Evolutionary conservation across 30 jellyfish, hydroid and myxozoan species (phyloP).

Genomic region (Catostylus mosaicus): DNA sequence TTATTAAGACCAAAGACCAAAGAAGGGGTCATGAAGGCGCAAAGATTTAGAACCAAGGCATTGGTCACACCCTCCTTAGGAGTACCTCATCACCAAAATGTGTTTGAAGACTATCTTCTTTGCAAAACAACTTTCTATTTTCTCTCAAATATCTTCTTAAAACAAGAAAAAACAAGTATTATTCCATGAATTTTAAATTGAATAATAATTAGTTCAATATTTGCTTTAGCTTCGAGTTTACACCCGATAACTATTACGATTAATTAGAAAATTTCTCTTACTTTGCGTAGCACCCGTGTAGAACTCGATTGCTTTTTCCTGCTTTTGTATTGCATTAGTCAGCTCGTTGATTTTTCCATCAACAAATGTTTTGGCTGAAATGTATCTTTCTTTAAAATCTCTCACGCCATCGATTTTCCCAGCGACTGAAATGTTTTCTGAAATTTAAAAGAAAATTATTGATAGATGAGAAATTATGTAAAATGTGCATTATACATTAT

Average conservation of each 20-base stretch:
- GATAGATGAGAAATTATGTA: neutral
- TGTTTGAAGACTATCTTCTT: too few species aligned
- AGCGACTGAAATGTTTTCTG: conserved; percentile 54
- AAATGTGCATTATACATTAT: neutral
- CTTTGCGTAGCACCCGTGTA: conserved; percentile 35
- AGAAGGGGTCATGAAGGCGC: too few species aligned
- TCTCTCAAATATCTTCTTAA: neutral
- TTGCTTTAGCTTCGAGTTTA: too few species aligned
- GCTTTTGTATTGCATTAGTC: conserved; percentile 18
- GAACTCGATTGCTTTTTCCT: conserved; percentile 10
- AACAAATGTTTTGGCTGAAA: neutral
- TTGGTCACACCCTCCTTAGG: too few species aligned
- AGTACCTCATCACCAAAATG: too few species aligned
- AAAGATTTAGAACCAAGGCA: too few species aligned
- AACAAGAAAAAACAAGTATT: neutral
- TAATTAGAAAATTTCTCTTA: conserved; percentile 10
- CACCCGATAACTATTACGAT: too few species aligned
- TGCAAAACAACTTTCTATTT: too few species aligned
- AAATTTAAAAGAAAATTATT: conserved; percentile 4
- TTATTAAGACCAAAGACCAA: too few species aligned
- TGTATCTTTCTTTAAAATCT: conserved; percentile 4
- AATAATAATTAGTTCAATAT: too few species aligned
- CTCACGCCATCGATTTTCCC: conserved; percentile 55
- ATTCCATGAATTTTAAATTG: neutral
- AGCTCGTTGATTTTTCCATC: neutral